These are phyloP conservation scores for Lophotis ruficrista DNA, from an alignment of 2,113 vertebrate genomes.

Conservation along the genomic window DNA sequence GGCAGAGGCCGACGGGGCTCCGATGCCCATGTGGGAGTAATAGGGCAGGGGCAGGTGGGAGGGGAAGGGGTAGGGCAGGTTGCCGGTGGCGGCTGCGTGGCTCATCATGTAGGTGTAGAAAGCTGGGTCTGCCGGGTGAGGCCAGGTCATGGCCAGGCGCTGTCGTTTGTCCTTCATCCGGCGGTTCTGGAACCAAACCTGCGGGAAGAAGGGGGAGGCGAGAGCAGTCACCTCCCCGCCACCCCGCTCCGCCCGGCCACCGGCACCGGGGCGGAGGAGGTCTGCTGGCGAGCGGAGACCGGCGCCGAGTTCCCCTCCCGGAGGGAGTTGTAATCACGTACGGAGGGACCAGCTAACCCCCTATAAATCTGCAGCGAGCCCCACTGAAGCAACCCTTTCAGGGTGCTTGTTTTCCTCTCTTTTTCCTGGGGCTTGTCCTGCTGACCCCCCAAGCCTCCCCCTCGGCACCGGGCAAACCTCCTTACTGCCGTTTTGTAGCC, in stretches of 20 bases:
- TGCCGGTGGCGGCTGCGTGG: conserved; percentile 95
- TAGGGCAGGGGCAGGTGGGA: conserved; percentile 96
- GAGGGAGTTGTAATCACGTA: not conserved
- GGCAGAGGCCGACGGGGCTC: conserved; percentile 82
- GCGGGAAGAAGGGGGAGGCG: conserved; percentile 10
- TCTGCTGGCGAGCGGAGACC: not conserved
- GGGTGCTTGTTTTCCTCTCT: not conserved
- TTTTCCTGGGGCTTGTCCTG: not conserved
- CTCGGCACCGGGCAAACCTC: not conserved
- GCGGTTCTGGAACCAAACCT: conserved; percentile 99
- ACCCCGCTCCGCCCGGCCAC: not conserved
- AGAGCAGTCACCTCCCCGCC: not conserved
- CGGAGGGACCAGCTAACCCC: not conserved
- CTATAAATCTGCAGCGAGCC: not conserved
- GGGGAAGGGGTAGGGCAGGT: conserved; percentile 93
- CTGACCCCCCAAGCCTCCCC: too few relatives aligned
- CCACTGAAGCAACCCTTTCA: not conserved
- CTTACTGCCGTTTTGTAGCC: not conserved
- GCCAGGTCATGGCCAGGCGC: conserved; percentile 97
- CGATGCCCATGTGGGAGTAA: conserved; percentile 92
- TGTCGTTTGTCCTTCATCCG: conserved; percentile 99
- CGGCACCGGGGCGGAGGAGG: not conserved
- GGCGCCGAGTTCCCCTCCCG: not conserved
- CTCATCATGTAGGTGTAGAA: conserved; percentile 99
- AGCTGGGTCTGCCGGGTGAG: conserved; percentile 95